These are phyloP conservation scores for Rotaria socialis DNA, from an alignment of 2,888 invertebrate genomes.

Conservation along the genomic window DNA sequence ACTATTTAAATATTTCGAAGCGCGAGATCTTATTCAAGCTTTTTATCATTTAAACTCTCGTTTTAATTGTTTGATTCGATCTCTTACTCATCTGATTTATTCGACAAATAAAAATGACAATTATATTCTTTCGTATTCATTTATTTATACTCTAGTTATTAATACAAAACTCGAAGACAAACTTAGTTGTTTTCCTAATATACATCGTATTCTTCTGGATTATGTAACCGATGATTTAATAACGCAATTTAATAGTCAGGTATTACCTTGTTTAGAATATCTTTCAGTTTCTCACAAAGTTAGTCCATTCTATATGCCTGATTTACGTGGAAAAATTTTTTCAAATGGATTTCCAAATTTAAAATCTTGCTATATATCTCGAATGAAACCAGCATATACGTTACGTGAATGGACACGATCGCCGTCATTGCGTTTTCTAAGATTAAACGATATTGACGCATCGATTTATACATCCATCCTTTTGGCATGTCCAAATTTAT, in stretches of 20 bases:
- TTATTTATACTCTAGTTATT: background rate
- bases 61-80: background rate
- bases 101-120: background rate
- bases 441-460: background rate
- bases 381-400: background rate
- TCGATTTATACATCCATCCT: background rate
- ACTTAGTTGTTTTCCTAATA: background rate
- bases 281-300: background rate
- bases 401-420: background rate
- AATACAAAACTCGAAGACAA: background rate
- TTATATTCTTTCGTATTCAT: background rate
- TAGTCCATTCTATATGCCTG: background rate
- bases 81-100: background rate
- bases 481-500: background rate
- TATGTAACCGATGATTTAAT: background rate
- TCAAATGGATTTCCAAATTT: background rate
- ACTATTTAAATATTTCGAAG: background rate
- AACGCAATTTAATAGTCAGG: background rate
- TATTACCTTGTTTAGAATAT: background rate
- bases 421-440: background rate
- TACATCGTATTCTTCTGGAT: background rate
- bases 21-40: background rate
- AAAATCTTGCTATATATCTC: background rate
- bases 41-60: background rate
- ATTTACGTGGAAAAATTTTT: background rate